These are phyloP conservation scores for Gortyna flavago DNA, from an alignment of 2,888 invertebrate species.

Conservation along the genomic window DNA sequence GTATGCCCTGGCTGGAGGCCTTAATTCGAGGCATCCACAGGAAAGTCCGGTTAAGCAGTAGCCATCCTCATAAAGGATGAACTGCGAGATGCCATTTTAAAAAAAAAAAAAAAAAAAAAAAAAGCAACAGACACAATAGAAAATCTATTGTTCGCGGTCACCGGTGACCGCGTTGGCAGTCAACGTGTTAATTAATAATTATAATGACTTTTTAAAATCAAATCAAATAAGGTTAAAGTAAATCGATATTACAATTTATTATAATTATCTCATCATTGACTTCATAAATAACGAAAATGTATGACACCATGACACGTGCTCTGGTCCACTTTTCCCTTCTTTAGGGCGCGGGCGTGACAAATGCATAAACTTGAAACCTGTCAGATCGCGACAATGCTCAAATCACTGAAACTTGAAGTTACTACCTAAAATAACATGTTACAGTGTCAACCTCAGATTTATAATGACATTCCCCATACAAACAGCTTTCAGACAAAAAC, in stretches of 20 bases:
- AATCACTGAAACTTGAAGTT: conserved; percentile 43
- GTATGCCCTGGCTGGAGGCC: too few species aligned
- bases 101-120: too few species aligned
- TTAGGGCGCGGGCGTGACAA: background rate
- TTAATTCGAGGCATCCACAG: too few species aligned
- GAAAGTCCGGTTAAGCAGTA: too few species aligned
- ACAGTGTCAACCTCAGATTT: conserved; percentile 46
- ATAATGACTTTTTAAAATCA: background rate
- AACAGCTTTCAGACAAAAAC: conserved; percentile 45
- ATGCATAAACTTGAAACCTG: conserved; percentile 23
- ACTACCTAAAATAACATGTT: conserved; percentile 36
- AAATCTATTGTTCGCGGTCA: too few species aligned
- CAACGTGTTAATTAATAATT: background rate
- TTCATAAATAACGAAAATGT: background rate
- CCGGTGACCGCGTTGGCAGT: too few species aligned
- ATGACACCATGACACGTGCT: too few species aligned
- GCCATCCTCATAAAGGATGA: too few species aligned
- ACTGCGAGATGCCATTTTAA: too few species aligned
- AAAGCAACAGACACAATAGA: too few species aligned
- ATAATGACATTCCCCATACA: conserved; percentile 48
- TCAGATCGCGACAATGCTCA: conserved; percentile 3
- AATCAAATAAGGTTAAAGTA: background rate
- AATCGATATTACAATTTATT: background rate
- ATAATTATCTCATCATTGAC: background rate
- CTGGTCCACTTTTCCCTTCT: background rate